Conservation (phyloP, 2,113 vertebrate species). For the Brachypteracias leptosomus region DNA sequence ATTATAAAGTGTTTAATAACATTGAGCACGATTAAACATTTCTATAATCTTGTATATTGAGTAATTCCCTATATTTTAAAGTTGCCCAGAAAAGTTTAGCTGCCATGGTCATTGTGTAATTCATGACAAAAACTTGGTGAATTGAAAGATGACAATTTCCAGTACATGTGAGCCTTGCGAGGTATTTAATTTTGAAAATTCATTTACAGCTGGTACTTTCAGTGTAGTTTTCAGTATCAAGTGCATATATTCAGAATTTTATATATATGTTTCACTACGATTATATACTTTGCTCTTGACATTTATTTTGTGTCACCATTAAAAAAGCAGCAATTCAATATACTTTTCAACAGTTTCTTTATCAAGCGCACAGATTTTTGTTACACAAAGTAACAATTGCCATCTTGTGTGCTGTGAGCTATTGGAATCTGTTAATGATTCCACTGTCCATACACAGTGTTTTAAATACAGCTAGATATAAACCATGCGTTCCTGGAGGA, state of each 20-base stretch:
- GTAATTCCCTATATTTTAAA: background rate
- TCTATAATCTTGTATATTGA: background rate
- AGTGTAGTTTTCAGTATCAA: background rate
- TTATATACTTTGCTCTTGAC: background rate
- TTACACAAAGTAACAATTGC: background rate
- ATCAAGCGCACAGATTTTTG: background rate
- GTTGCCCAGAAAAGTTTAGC: background rate
- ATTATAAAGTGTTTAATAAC: background rate
- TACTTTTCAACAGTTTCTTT: background rate
- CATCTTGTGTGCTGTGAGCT: background rate
- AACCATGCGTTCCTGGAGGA: slow-evolving; percentile 7
- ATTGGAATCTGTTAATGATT: background rate
- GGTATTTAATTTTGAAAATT: background rate
- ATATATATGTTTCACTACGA: background rate
- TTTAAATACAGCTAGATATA: slow-evolving; percentile 2
- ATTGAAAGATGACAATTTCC: background rate
- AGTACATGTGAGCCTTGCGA: background rate
- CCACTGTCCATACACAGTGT: background rate
- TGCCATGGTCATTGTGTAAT: background rate
- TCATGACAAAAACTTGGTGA: background rate
- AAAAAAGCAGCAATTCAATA: background rate
- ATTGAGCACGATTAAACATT: background rate
- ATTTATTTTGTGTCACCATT: background rate
- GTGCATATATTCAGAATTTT: background rate
- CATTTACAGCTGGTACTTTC: background rate